A percentile compares a stretch with the other conserved stretches of the same genome.
Evolutionary conservation across 2,888 invertebrate genomes (phyloP).

Genomic region (Nemotelus nigrinus): DNA sequence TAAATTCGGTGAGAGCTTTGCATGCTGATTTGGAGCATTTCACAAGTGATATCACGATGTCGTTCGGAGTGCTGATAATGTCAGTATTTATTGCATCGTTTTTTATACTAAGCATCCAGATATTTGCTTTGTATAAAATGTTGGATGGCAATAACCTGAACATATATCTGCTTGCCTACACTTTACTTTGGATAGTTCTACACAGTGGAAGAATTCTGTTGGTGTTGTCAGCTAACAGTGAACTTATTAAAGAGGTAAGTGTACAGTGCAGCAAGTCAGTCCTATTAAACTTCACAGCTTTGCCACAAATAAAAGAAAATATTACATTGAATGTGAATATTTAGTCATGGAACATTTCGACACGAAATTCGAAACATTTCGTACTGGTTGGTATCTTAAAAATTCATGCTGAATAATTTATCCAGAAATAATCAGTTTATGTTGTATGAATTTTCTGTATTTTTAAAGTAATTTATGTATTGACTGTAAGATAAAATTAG

Average conservation of each 20-base stretch:
- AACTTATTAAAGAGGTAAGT: conserved; percentile 41
- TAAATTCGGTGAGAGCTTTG: conserved; percentile 18
- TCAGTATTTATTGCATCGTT: conserved; percentile 41
- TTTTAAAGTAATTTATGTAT: too few relatives aligned
- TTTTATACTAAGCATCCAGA: conserved; percentile 44
- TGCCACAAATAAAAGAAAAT: too few relatives aligned
- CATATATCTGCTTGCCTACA: conserved; percentile 27
- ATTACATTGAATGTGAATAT: too few relatives aligned
- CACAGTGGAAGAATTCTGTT: conserved; percentile 40
- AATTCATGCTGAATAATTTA: too few relatives aligned
- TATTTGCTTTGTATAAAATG: conserved; percentile 43
- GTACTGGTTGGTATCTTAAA: too few relatives aligned
- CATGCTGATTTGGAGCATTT: conserved; percentile 36
- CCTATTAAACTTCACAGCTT: too few relatives aligned
- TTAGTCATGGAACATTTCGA: too few relatives aligned
- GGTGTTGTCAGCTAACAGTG: conserved; percentile 40
- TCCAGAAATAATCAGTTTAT: too few relatives aligned
- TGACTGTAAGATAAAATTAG: too few relatives aligned
- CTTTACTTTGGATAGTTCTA: conserved; percentile 41
- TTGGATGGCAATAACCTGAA: conserved; percentile 22
- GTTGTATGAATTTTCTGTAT: too few relatives aligned
- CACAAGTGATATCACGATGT: conserved; percentile 17
- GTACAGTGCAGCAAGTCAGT: background rate
- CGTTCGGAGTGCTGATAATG: conserved; percentile 40
- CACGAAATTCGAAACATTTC: too few relatives aligned